phyloP scores from a whole-genome alignment of 2,888 invertebrate species.

The Chloroclysta siterata region DNA sequence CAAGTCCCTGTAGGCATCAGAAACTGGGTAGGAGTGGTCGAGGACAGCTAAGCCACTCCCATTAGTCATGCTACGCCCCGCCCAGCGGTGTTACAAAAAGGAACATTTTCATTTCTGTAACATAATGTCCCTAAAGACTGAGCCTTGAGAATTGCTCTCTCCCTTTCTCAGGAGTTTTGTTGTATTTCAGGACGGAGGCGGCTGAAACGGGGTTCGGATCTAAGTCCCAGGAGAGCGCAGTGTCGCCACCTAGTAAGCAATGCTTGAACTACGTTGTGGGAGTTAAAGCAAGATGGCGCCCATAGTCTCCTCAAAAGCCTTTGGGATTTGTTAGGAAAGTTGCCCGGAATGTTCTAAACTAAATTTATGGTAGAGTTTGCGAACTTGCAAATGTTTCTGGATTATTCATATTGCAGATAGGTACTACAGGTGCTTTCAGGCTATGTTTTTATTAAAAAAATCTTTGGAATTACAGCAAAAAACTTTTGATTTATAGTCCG shows the following conservation, averaged over 20 bases:
- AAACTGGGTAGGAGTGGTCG: slow-evolving; percentile 78
- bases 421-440: neutral
- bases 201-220: slow-evolving; percentile 70
- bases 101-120: slow-evolving; percentile 57
- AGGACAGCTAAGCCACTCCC: slow-evolving; percentile 61
- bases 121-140: slow-evolving; percentile 63
- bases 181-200: slow-evolving; percentile 77
- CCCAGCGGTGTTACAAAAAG: slow-evolving; percentile 74
- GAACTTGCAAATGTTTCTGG: slow-evolving; percentile 21
- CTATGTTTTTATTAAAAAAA: neutral
- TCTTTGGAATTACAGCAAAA: too few species aligned
- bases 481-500: too few species aligned
- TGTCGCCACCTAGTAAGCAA: slow-evolving; percentile 63
- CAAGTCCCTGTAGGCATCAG: slow-evolving; percentile 83
- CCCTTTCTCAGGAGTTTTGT: slow-evolving; percentile 74
- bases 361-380: slow-evolving; percentile 27
- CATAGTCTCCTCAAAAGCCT: slow-evolving; percentile 49
- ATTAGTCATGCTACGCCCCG: slow-evolving; percentile 71
- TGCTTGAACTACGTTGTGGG: slow-evolving; percentile 52
- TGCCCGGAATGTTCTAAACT: slow-evolving; percentile 43
- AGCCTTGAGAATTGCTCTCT: slow-evolving; percentile 82
- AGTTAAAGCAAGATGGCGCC: slow-evolving; percentile 73
- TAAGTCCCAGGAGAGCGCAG: slow-evolving; percentile 58
- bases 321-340: slow-evolving; percentile 49
- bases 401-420: slow-evolving; percentile 2